Conservation (phyloP, 2,113 vertebrate genomes). For the Turnix velox region DNA sequence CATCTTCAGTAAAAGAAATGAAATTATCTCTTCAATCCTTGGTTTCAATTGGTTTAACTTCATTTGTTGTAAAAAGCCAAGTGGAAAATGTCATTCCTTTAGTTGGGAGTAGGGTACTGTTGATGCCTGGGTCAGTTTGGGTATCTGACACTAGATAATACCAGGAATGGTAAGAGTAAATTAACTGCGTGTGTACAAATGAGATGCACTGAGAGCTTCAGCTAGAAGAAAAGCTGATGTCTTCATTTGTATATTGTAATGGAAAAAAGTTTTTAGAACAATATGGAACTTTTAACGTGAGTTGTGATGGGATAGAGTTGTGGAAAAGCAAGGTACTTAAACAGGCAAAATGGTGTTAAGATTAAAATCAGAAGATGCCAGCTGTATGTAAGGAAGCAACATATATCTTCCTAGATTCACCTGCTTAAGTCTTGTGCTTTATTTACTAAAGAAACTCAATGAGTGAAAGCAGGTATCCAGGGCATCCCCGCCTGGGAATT, state of each 20-base stretch:
- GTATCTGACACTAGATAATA: slow-evolving; percentile 1
- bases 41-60: slow-evolving; percentile 20
- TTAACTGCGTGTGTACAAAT: background rate
- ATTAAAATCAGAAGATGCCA: background rate
- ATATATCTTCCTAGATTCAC: background rate
- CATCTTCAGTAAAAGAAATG: background rate
- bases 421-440: background rate
- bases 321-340: background rate
- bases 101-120: background rate
- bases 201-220: background rate
- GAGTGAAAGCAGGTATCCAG: background rate
- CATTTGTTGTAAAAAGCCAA: background rate
- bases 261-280: background rate
- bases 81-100: slow-evolving; percentile 1
- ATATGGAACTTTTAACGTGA: background rate
- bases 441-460: background rate
- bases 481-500: background rate
- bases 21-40: background rate
- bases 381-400: background rate
- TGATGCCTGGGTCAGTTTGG: background rate
- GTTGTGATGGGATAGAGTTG: background rate
- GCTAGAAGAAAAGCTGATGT: background rate
- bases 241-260: background rate
- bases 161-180: background rate
- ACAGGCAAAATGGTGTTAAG: background rate